A percentile compares a stretch with the other conserved stretches of the same genome.
Evolutionary conservation across 2,888 invertebrate genomes (phyloP).

Genomic region (Cylindroiulus punctatus): DNA sequence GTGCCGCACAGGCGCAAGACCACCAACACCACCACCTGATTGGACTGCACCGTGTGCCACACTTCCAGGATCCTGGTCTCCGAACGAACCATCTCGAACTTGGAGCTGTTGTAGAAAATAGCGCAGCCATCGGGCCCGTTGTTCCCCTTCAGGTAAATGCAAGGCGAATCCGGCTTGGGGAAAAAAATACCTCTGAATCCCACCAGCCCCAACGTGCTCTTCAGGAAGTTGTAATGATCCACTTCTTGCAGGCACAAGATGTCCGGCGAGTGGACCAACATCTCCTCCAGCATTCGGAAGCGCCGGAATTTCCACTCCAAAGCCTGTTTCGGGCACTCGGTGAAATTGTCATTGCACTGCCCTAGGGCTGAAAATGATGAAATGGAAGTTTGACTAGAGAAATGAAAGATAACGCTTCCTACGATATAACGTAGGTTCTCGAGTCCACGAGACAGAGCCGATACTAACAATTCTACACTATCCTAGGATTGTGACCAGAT

Average conservation of each 20-base stretch:
- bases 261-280: slow-evolving; percentile 75
- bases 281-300: slow-evolving; percentile 77
- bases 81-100: slow-evolving; percentile 72
- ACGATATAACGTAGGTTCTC: too few species aligned
- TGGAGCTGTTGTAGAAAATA: slow-evolving; percentile 75
- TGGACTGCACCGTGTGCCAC: slow-evolving; percentile 76
- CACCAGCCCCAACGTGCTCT: slow-evolving; percentile 72
- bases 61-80: slow-evolving; percentile 75
- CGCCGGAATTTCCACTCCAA: slow-evolving; percentile 76
- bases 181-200: slow-evolving; percentile 77
- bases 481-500: too few species aligned
- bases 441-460: too few species aligned
- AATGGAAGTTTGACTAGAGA: too few species aligned
- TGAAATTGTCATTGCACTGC: slow-evolving; percentile 77
- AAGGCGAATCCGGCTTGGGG: slow-evolving; percentile 82
- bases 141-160: slow-evolving; percentile 74
- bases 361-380: slow-evolving; percentile 73
- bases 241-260: slow-evolving; percentile 81
- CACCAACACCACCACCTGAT: slow-evolving; percentile 75
- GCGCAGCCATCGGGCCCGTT: slow-evolving; percentile 84
- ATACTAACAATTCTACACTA: too few species aligned
- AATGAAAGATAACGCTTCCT: too few species aligned
- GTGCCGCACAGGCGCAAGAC: slow-evolving; percentile 71
- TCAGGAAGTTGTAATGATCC: slow-evolving; percentile 78
- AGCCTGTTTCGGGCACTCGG: slow-evolving; percentile 76